phyloP scores from a whole-genome alignment of 1,140 invertebrate species.

The Dryas iulia region DNA sequence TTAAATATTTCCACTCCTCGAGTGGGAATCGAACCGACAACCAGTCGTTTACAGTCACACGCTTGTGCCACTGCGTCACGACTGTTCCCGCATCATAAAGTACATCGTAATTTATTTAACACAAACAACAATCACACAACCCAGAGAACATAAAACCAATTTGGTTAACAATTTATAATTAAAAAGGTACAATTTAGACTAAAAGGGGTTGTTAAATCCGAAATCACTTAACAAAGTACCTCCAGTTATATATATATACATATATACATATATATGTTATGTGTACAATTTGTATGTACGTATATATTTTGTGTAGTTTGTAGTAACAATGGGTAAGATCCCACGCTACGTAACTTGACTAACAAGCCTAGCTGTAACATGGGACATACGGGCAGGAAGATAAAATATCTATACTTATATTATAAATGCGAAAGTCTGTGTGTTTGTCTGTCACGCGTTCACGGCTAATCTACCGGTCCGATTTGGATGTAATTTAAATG shows the following conservation, averaged over 20 bases:
- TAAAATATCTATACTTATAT: no score
- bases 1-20: no score
- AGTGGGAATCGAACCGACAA: no score
- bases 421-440: no score
- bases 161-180: background rate
- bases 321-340: slow-evolving; percentile 24
- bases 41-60: no score
- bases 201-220: background rate
- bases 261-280: background rate
- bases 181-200: background rate
- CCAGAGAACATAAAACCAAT: background rate
- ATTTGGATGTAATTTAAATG: no score
- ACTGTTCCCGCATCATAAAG: no score
- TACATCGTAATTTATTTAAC: no score
- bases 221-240: background rate
- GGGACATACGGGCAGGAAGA: background rate
- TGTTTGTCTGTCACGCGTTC: no score
- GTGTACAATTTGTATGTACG: background rate
- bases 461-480: no score
- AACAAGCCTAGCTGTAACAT: slow-evolving; percentile 23
- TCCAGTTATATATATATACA: background rate
- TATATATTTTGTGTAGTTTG: background rate
- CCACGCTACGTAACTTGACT: slow-evolving; percentile 26
- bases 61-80: no score
- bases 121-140: background rate